Conservation (phyloP, 23 tunicate species). For the Trididemnum nubilum region DNA sequence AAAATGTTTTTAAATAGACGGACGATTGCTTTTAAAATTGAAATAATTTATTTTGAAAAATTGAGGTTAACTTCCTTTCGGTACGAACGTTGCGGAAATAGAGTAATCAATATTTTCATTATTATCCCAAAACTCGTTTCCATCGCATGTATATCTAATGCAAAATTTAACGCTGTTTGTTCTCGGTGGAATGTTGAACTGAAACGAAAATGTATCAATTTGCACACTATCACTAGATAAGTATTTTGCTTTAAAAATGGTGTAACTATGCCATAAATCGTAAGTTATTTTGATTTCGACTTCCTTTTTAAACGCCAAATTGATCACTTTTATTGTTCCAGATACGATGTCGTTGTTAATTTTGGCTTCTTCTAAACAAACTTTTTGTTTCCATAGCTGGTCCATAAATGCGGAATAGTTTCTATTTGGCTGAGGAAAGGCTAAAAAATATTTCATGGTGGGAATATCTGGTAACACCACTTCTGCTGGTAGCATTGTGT, state of each 20-base stretch:
- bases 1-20: too few species aligned
- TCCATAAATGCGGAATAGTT: constrained; percentile 1
- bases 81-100: not conserved
- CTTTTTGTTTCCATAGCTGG: constrained; percentile 11
- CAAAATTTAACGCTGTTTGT: constrained; percentile 12
- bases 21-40: too few species aligned
- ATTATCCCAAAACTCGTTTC: constrained; percentile 29
- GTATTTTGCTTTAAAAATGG: not conserved
- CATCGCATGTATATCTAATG: constrained; percentile 10
- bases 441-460: constrained; percentile 1
- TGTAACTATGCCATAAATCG: not conserved
- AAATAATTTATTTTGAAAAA: too few species aligned
- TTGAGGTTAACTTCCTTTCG: too few species aligned
- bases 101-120: not conserved
- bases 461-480: not conserved
- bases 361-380: not conserved
- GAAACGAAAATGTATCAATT: constrained; percentile 1
- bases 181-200: constrained; percentile 8
- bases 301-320: not conserved
- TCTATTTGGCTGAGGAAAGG: not conserved
- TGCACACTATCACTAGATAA: not conserved
- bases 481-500: not conserved
- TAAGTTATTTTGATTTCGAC: constrained; percentile 28
- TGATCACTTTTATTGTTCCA: constrained; percentile 30
- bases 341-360: not conserved